A percentile compares a stretch with the other conserved stretches of the same genome.
phyloP scores from a whole-genome alignment of 2,113 vertebrate species.

The Cranoglanis bouderius region DNA sequence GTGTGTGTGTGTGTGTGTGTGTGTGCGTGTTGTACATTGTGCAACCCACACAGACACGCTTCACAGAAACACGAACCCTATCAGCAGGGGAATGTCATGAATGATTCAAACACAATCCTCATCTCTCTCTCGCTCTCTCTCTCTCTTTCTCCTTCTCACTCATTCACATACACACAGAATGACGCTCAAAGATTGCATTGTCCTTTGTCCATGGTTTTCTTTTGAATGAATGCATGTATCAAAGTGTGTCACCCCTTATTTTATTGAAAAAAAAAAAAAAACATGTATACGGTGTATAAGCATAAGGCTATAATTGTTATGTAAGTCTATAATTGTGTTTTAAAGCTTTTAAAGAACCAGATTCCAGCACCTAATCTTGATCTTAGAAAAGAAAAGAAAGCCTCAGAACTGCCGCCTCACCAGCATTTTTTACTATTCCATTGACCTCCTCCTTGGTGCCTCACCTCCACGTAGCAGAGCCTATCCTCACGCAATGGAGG shows the following conservation, averaged over 20 bases:
- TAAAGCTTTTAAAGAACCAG: neutral
- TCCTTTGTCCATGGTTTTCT: neutral
- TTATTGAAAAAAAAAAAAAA: neutral
- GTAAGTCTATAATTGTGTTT: neutral
- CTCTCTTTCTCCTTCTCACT: neutral
- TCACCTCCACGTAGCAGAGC: neutral
- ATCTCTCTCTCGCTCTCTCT: neutral
- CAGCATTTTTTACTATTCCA: neutral
- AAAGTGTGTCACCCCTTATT: neutral
- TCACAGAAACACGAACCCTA: constrained; percentile 44
- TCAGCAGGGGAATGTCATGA: constrained; percentile 46
- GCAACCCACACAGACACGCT: constrained; percentile 12
- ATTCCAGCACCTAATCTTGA: neutral
- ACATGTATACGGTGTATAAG: neutral
- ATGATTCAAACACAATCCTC: constrained; percentile 50
- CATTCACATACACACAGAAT: constrained; percentile 23
- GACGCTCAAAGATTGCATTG: constrained; percentile 7
- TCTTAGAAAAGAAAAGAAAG: neutral
- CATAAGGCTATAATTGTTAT: neutral
- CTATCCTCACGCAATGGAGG: neutral
- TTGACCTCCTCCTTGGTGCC: neutral
- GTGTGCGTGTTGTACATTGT: neutral
- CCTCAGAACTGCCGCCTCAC: neutral
- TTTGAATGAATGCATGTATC: constrained; percentile 10
- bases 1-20: neutral